phyloP scores from a whole-genome alignment of 1,140 invertebrate species.

The Scaptomyza graminum region DNA sequence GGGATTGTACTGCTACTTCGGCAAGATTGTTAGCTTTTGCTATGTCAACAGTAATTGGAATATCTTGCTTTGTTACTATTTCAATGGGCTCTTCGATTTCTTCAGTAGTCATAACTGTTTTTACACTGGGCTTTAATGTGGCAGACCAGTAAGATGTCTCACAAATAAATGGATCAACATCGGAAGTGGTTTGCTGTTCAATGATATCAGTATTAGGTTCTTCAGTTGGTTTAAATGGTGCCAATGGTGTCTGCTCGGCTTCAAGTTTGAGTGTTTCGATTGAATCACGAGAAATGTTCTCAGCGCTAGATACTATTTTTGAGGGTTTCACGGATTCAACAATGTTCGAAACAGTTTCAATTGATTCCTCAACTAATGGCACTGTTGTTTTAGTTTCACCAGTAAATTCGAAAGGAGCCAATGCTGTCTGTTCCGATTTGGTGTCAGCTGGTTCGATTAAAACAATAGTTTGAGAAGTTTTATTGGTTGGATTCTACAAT shows the following conservation, averaged over 20 bases:
- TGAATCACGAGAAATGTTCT: background rate
- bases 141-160: constrained; percentile 81
- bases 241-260: constrained; percentile 5
- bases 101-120: constrained; percentile 4
- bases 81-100: constrained; percentile 15
- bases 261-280: background rate
- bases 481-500: background rate
- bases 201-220: background rate
- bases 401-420: constrained; percentile 19
- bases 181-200: constrained; percentile 9
- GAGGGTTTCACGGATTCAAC: background rate
- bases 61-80: constrained; percentile 15
- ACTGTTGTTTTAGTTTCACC: background rate
- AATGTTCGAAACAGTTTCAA: background rate
- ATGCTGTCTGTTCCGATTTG: background rate
- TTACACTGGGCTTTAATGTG: constrained; percentile 64
- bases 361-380: background rate
- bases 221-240: constrained; percentile 18
- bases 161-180: constrained; percentile 59
- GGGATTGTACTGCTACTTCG: constrained; percentile 69
- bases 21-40: constrained; percentile 25
- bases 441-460: background rate
- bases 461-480: background rate
- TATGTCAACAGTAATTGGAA: constrained; percentile 51
- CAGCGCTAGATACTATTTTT: background rate